These are phyloP conservation scores for Hylomyscus alleni DNA, from an alignment of 2,797 vertebrate species.

Conservation along the genomic window DNA sequence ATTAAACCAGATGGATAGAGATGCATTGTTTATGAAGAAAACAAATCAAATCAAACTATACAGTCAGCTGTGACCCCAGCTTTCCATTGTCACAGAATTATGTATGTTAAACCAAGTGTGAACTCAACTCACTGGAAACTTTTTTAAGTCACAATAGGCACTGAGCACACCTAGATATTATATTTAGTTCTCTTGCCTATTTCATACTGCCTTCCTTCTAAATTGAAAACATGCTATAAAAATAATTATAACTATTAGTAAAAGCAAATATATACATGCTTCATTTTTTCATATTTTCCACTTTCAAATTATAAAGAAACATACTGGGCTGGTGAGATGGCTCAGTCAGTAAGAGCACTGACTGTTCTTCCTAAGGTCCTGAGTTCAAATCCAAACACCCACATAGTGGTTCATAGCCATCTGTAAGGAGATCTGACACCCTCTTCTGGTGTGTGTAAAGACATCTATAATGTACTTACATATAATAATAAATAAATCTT, in stretches of 20 bases:
- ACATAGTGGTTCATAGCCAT: too few species aligned
- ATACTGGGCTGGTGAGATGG: not conserved
- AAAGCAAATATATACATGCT: not conserved
- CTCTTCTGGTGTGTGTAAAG: too few species aligned
- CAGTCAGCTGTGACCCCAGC: not conserved
- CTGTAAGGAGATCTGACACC: too few species aligned
- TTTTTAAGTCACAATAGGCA: not conserved
- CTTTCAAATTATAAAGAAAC: constrained; percentile 30
- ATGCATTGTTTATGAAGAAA: not conserved
- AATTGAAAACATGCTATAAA: constrained; percentile 34
- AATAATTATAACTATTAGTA: not conserved
- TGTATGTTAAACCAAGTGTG: constrained; percentile 46
- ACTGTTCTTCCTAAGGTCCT: too few species aligned
- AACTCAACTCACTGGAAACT: constrained; percentile 22
- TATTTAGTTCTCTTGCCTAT: not conserved
- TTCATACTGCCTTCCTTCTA: constrained; percentile 19
- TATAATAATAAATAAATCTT: not conserved
- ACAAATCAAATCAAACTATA: constrained; percentile 21
- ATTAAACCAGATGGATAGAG: not conserved
- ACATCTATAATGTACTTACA: too few species aligned
- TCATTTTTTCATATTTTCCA: constrained; percentile 13
- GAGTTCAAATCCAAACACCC: too few species aligned
- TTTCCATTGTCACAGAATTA: not conserved
- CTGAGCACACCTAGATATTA: not conserved
- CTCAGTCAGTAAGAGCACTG: too few species aligned